Percentiles rank a stretch among this genome's conserved stretches.
Evolutionary conservation across 2,888 invertebrate species (phyloP).

Genomic region (Dasysyrphus tricinctus): DNA sequence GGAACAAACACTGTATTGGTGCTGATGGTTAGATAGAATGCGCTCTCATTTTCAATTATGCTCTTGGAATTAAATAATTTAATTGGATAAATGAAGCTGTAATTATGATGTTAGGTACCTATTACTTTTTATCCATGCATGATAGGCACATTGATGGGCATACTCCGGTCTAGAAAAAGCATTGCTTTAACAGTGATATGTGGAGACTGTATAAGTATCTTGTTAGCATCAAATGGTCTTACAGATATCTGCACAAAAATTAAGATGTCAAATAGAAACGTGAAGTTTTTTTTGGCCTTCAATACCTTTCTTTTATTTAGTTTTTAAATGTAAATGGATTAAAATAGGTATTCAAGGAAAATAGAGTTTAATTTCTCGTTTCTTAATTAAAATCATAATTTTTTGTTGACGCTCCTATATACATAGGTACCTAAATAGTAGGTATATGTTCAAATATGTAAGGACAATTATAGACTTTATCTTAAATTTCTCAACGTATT

Average conservation of each 20-base stretch:
- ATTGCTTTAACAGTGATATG: not conserved
- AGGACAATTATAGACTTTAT: too few relatives aligned
- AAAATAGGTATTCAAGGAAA: not conserved
- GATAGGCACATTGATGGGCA: not conserved
- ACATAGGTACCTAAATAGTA: too few relatives aligned
- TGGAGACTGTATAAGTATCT: not conserved
- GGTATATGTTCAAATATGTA: too few relatives aligned
- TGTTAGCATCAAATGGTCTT: not conserved
- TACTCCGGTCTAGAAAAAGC: not conserved
- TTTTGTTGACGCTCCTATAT: too few relatives aligned
- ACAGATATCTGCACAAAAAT: not conserved
- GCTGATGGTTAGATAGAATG: conserved; percentile 14
- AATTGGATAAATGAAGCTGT: conserved; percentile 56
- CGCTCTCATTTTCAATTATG: conserved; percentile 68
- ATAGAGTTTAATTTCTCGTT: too few relatives aligned
- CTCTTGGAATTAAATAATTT: conserved; percentile 67
- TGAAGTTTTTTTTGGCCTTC: not conserved
- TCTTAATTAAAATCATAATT: too few relatives aligned
- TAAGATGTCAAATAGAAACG: not conserved
- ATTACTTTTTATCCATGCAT: not conserved
- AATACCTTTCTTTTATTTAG: not conserved
- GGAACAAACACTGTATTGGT: conserved; percentile 19
- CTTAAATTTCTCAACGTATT: too few relatives aligned
- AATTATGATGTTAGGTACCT: conserved; percentile 40
- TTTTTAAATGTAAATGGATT: not conserved